Base-by-base conservation (phyloP, 1,140 invertebrate species). In the Nylanderia fulva region DNA sequence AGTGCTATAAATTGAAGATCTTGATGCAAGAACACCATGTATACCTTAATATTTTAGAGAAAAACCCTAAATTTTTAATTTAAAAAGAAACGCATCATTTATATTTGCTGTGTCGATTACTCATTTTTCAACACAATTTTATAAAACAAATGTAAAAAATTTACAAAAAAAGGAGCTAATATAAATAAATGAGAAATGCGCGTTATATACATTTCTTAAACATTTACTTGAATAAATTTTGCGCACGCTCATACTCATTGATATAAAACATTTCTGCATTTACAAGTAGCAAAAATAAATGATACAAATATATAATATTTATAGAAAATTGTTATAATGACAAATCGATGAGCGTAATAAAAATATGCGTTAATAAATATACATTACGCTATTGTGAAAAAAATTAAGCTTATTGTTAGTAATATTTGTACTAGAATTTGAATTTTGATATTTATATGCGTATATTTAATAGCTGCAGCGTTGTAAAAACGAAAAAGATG, bases 1-100 rank as follows among this genome's bases (percentile, higher is more conserved):
- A 33, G 39, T 21, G 66, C 48, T 29, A 21, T 64, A 80, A 80
- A 80, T 33, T 71, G 52, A 80, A 71, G 42, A 71, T 39, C 64
- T 71, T 60, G 64, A 29, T 18, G 52, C 48, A 80, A 71, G 66
- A 71, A 58, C n/a, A n/a, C n/a, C 45, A 42, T 42, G 1, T 29
- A 48, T 64, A 79, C 33, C 8, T 54, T 33, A 27, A 39, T 71
- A 24, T 42, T 71, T 24, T 9, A 13, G 7, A 8, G 9, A 29
- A 71, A 71, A 71, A 39, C 7, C 21, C 29, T 15, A 45, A 36
- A 24, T 39, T 29, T 33, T 33, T n/a, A n/a, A 27, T 36, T 24
- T 48, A 42, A 45, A 80, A 45, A 66, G 29, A 24, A n/a, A 42
- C 11, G 2, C 8, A 9, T 7, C 68, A 79, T 69, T n/a, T 36